These are phyloP conservation scores for Campopleginae sp. DNA, from an alignment of 2,888 invertebrate genomes.

Conservation along the genomic window DNA sequence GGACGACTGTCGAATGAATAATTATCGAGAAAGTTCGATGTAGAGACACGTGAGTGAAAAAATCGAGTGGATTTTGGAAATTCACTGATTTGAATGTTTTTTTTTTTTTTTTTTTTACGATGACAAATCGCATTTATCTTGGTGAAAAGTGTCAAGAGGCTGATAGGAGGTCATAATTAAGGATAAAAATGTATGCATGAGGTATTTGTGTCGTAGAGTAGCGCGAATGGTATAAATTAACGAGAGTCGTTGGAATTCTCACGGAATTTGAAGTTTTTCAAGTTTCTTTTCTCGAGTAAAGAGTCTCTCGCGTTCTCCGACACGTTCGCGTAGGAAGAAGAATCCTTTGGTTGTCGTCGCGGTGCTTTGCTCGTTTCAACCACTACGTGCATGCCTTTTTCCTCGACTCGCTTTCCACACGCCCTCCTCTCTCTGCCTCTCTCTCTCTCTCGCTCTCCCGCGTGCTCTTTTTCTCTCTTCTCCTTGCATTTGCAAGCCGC, in stretches of 20 bases:
- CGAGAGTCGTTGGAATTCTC: conserved; percentile 45
- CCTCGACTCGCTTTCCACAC: conserved; percentile 43
- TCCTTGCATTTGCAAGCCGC: conserved; percentile 25
- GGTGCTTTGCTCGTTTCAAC: conserved; percentile 50
- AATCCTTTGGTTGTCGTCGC: conserved; percentile 42
- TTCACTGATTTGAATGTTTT: too few relatives aligned
- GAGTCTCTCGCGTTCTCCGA: conserved; percentile 55
- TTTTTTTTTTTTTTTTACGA: background rate
- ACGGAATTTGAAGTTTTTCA: conserved; percentile 38
- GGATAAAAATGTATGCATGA: background rate
- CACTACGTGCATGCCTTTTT: conserved; percentile 67
- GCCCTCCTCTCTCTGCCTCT: conserved; percentile 52
- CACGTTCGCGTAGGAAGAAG: conserved; percentile 68
- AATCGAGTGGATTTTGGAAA: too few relatives aligned
- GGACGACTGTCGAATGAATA: too few relatives aligned
- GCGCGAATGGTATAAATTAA: conserved; percentile 50
- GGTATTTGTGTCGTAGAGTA: conserved; percentile 40
- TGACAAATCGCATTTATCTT: background rate
- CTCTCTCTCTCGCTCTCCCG: conserved; percentile 49
- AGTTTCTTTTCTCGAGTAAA: conserved; percentile 24
- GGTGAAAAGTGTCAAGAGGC: background rate
- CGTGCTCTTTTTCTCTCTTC: conserved; percentile 46
- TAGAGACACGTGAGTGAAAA: too few relatives aligned
- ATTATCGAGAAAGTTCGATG: too few relatives aligned
- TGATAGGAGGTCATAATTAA: conserved; percentile 12